These are phyloP conservation scores for Catharus bicknelli DNA, from an alignment of 2,113 vertebrate genomes.

Conservation along the genomic window DNA sequence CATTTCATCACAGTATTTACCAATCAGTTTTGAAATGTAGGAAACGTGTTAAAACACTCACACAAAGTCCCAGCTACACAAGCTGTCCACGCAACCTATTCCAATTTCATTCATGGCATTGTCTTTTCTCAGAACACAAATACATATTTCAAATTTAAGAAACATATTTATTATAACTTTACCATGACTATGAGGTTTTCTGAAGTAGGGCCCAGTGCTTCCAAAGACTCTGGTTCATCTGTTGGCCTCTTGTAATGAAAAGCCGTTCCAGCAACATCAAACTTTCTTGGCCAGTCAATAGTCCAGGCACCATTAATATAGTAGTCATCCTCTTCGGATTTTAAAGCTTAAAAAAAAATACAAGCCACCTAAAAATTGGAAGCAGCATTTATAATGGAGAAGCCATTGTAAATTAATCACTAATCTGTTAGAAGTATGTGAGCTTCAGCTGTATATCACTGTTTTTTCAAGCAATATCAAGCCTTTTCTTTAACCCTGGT, in stretches of 20 bases:
- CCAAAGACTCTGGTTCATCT: conserved; percentile 91
- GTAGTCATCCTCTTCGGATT: conserved; percentile 93
- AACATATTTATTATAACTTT: conserved; percentile 59
- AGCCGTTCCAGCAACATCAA: conserved; percentile 93
- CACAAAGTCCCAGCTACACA: neutral
- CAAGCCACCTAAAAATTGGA: conserved; percentile 66
- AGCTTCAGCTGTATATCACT: neutral
- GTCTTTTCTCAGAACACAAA: neutral
- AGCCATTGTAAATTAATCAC: conserved; percentile 21
- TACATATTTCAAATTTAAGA: neutral
- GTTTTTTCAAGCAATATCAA: neutral
- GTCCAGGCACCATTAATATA: conserved; percentile 99
- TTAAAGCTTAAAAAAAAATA: conserved; percentile 83
- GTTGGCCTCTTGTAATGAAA: conserved; percentile 95
- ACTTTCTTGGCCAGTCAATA: conserved; percentile 98
- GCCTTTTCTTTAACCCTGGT: neutral
- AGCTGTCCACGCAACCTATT: neutral
- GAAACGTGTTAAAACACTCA: neutral
- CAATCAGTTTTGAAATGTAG: neutral
- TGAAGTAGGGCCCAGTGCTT: conserved; percentile 91
- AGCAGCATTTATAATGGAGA: conserved; percentile 57
- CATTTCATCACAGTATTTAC: neutral
- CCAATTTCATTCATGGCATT: neutral
- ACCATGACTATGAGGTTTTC: conserved; percentile 96
- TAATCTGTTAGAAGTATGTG: neutral